These are phyloP conservation scores for Brachyptera putata DNA, from an alignment of 2,888 invertebrate species.

Conservation along the genomic window DNA sequence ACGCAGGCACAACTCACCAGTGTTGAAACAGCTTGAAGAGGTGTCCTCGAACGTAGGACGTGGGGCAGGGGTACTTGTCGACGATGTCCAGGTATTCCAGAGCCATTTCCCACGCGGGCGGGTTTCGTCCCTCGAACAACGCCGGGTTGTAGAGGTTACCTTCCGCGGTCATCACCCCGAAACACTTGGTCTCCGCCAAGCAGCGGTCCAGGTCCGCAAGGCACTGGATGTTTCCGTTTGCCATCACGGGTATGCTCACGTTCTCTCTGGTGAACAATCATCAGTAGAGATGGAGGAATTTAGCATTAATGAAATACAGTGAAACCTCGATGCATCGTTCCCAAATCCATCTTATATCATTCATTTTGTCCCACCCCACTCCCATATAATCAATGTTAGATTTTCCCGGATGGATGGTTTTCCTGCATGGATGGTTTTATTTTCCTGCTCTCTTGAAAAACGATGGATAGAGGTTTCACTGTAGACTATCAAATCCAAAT, in stretches of 20 bases:
- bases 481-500: too few species aligned
- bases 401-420: too few species aligned
- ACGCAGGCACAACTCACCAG: slow-evolving; percentile 65
- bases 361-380: too few species aligned
- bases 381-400: too few species aligned
- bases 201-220: slow-evolving; percentile 82
- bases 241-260: slow-evolving; percentile 88
- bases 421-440: too few species aligned
- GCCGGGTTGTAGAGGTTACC: slow-evolving; percentile 98
- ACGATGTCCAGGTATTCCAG: slow-evolving; percentile 81
- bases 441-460: too few species aligned
- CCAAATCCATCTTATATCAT: too few species aligned
- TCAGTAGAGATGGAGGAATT: too few species aligned
- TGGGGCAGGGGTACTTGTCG: slow-evolving; percentile 77
- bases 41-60: slow-evolving; percentile 89
- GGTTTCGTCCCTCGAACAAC: slow-evolving; percentile 71
- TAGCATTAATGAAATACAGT: too few species aligned
- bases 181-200: slow-evolving; percentile 75
- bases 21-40: slow-evolving; percentile 95
- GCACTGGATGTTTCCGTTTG: slow-evolving; percentile 96
- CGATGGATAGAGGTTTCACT: too few species aligned
- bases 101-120: slow-evolving; percentile 87
- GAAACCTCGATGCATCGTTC: too few species aligned
- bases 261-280: slow-evolving; percentile 74
- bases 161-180: slow-evolving; percentile 89